Evolutionary conservation across 1,140 invertebrate genomes (phyloP).

Genomic region (Scaptomyza montana): DNA sequence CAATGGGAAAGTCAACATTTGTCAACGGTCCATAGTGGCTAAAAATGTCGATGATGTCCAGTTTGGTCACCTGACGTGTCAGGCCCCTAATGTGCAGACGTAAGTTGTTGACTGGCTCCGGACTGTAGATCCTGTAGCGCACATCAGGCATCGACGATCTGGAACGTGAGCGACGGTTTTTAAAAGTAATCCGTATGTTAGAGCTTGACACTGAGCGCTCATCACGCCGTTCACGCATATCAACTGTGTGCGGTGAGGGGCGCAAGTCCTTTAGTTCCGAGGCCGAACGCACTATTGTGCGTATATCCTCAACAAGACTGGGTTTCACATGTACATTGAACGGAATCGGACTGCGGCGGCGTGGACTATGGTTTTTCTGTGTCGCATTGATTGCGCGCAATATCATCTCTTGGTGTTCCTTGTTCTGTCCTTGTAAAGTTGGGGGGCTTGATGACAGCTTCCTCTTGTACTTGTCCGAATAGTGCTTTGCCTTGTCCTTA

Average conservation of each 20-base stretch:
- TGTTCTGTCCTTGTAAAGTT: neutral
- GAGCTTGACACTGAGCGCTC: too few species aligned
- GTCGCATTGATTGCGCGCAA: neutral
- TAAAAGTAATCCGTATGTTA: neutral
- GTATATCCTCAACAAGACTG: neutral
- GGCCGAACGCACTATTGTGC: neutral
- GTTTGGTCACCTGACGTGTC: constrained; percentile 53
- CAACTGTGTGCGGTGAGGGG: too few species aligned
- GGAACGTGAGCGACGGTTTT: neutral
- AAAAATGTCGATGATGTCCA: constrained; percentile 58
- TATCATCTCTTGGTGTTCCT: neutral
- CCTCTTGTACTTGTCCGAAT: neutral
- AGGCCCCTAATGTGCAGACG: constrained; percentile 60
- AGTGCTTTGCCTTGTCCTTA: neutral
- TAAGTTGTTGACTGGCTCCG: constrained; percentile 8
- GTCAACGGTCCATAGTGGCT: constrained; percentile 48
- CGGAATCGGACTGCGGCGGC: neutral
- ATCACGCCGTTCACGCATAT: too few species aligned
- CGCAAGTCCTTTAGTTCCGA: too few species aligned
- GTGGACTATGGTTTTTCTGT: neutral
- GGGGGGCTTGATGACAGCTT: neutral
- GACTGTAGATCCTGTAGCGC: neutral
- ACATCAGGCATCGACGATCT: too few species aligned
- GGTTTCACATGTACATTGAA: too few species aligned
- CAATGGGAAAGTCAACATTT: constrained; percentile 58